Conservation (phyloP, 2,888 invertebrate species). For the Camponotus fellah region DNA sequence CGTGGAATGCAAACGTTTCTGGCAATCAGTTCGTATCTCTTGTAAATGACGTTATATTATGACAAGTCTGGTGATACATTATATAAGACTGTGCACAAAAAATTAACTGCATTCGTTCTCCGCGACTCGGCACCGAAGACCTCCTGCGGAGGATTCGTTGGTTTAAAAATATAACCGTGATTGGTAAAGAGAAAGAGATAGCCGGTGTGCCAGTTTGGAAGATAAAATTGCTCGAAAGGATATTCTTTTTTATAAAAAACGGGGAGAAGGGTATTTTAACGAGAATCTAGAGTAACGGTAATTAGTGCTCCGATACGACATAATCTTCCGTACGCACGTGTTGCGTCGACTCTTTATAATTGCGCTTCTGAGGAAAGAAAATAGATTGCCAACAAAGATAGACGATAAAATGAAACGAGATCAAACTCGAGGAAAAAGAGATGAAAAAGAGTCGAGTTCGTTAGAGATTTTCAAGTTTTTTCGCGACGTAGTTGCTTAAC, state of each 20-base stretch:
- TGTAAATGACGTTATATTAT: conserved; percentile 6
- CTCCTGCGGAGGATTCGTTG: conserved; percentile 50
- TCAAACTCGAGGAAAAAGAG: conserved; percentile 39
- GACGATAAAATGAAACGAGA: conserved; percentile 12
- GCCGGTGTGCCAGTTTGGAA: conserved; percentile 11
- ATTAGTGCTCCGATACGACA: conserved; percentile 80
- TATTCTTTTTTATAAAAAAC: conserved; percentile 60
- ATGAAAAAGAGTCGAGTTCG: conserved; percentile 68
- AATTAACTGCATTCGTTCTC: not conserved
- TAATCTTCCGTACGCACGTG: conserved; percentile 21
- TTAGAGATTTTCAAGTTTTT: conserved; percentile 76
- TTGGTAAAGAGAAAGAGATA: conserved; percentile 2
- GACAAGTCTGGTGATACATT: conserved; percentile 21
- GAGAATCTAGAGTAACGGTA: conserved; percentile 81
- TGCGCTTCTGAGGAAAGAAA: conserved; percentile 65
- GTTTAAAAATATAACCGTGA: conserved; percentile 43
- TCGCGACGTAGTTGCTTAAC: conserved; percentile 73
- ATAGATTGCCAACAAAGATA: conserved; percentile 18
- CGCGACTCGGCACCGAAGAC: not conserved
- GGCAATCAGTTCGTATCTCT: not conserved
- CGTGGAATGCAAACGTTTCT: not conserved
- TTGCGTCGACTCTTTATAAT: conserved; percentile 71
- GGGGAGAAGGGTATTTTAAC: conserved; percentile 77
- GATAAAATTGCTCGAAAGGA: conserved; percentile 8
- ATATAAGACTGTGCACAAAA: conserved; percentile 22